These are phyloP conservation scores for Lipotes vexillifer DNA, from an alignment of 2,113 vertebrate species.

Conservation along the genomic window DNA sequence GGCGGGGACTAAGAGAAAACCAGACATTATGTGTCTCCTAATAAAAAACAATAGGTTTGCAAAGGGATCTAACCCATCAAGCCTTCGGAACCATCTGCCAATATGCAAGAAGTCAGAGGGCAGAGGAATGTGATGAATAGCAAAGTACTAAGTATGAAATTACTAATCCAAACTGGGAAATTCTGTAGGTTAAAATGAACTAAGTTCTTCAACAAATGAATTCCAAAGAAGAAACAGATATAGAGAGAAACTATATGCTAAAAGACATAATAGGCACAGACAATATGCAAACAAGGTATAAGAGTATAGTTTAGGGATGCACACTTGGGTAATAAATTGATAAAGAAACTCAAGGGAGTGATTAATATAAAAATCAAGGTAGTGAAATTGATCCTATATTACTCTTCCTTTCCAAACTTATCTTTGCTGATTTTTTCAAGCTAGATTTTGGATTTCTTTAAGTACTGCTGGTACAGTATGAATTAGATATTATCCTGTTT, in stretches of 20 bases:
- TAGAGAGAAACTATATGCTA: neutral
- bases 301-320: neutral
- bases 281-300: neutral
- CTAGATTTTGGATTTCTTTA: neutral
- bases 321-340: neutral
- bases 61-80: neutral
- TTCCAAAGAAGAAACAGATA: neutral
- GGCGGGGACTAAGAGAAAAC: neutral
- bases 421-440: neutral
- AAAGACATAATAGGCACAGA: neutral
- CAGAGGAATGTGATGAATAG: neutral
- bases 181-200: neutral
- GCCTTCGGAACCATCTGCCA: neutral
- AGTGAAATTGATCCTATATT: neutral
- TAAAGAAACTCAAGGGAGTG: neutral
- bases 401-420: neutral
- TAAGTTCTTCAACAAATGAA: neutral
- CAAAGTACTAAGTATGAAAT: neutral
- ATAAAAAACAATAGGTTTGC: neutral
- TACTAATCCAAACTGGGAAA: neutral
- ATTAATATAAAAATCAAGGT: neutral
- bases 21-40: neutral
- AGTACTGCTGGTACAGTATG: neutral
- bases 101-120: neutral
- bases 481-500: neutral